A percentile compares a stretch with the other conserved stretches of the same genome.
Evolutionary conservation across 2,888 invertebrate species (phyloP).

Genomic region (Fissipunctia ypsillon): DNA sequence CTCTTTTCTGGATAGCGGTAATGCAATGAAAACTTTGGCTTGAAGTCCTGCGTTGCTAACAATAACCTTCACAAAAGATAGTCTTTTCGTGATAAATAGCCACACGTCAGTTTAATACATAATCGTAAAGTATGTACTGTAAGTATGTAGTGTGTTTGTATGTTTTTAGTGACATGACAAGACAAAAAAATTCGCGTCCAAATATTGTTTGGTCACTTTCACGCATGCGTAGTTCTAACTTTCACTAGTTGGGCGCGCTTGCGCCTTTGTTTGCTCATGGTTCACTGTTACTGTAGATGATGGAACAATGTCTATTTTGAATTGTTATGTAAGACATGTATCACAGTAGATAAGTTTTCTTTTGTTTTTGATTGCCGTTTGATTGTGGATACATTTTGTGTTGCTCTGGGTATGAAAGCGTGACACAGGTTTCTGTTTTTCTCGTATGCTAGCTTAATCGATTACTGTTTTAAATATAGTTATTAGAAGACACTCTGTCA

Average conservation of each 20-base stretch:
- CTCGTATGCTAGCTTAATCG: not conserved
- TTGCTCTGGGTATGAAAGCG: conserved; percentile 36
- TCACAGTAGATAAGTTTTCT: conserved; percentile 18
- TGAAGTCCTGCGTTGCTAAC: not conserved
- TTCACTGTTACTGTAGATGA: conserved; percentile 58
- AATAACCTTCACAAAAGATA: no score
- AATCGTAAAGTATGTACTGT: not conserved
- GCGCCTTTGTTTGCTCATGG: conserved; percentile 57
- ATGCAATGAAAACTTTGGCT: not conserved
- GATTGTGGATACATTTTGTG: not conserved
- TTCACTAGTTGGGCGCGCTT: conserved; percentile 71
- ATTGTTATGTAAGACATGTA: conserved; percentile 48
- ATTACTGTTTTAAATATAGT: not conserved
- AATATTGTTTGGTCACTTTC: conserved; percentile 73
- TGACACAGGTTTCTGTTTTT: conserved; percentile 4
- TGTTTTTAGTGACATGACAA: conserved; percentile 22
- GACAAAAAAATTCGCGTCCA: conserved; percentile 60
- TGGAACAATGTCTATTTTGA: conserved; percentile 56
- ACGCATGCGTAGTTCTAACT: conserved; percentile 75
- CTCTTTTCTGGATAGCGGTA: not conserved
- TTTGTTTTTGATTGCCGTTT: conserved; percentile 31
- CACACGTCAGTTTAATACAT: not conserved
- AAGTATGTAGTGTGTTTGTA: not conserved
- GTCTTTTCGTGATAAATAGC: not conserved
- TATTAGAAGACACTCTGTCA: not conserved